A percentile compares a stretch with the other conserved stretches of the same genome.
Conservation (phyloP, 2,113 vertebrate species). For the Vulpes lagopus region DNA sequence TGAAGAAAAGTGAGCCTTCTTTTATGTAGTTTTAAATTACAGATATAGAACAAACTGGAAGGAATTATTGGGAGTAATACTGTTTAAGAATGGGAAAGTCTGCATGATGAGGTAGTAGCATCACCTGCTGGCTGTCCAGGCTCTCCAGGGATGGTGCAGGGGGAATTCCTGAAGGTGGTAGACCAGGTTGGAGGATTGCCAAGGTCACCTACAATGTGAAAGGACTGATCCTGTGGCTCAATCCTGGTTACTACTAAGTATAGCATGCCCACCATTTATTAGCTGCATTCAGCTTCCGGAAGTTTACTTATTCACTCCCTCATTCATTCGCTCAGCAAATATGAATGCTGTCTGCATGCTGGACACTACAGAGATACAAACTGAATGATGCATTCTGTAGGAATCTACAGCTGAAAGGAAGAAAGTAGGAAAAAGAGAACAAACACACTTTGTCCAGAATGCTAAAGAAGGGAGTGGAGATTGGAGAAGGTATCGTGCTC, state of each 20-base stretch:
- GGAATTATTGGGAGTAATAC: background rate
- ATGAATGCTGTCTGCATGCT: background rate
- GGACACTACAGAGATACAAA: background rate
- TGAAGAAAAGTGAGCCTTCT: background rate
- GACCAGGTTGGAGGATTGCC: background rate
- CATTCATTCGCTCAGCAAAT: background rate
- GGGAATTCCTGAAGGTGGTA: fast-evolving
- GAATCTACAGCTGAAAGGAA: background rate
- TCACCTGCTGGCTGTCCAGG: background rate
- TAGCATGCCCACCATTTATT: background rate
- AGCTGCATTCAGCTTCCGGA: background rate
- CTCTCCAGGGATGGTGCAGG: background rate
- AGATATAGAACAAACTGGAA: background rate
- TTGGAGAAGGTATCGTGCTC: fast-evolving
- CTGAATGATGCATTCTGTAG: background rate
- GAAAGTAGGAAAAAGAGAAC: background rate
- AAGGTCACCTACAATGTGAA: background rate
- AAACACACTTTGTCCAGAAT: background rate
- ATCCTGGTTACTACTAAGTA: background rate
- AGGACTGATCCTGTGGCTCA: background rate
- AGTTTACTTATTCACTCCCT: background rate
- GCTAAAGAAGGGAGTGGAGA: background rate
- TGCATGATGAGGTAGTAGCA: background rate
- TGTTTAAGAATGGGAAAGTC: background rate
- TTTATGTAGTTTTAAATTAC: background rate